Evolutionary conservation across 2,888 invertebrate species (phyloP).

Genomic region (Spisula subtruncata): DNA sequence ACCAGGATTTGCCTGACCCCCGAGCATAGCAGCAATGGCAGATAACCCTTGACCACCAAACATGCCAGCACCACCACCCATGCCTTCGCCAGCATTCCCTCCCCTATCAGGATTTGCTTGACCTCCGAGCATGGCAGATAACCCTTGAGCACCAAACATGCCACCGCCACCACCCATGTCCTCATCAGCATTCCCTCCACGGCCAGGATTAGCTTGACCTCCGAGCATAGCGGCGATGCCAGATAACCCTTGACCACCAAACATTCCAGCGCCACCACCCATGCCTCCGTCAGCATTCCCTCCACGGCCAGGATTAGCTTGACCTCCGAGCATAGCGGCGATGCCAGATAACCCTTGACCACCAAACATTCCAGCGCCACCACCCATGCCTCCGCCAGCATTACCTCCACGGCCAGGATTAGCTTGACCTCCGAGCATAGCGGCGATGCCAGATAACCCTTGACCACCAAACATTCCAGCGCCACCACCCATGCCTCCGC

Average conservation of each 20-base stretch:
- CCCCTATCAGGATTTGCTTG: background rate
- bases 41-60: too few species aligned
- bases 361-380: background rate
- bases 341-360: background rate
- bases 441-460: background rate
- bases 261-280: background rate
- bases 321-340: background rate
- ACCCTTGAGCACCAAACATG: background rate
- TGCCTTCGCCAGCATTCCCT: background rate
- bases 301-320: background rate
- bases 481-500: background rate
- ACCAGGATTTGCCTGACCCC: background rate
- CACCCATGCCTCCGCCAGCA: background rate
- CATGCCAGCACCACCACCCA: background rate
- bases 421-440: background rate
- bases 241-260: background rate
- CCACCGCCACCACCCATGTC: background rate
- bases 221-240: background rate
- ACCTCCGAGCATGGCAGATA: background rate
- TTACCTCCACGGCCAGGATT: background rate
- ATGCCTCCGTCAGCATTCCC: too few species aligned
- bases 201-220: background rate
- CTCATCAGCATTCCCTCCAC: background rate
- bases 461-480: too few species aligned
- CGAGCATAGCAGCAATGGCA: background rate